phyloP scores from a whole-genome alignment of 2,113 vertebrate species.

The Oryzias celebensis region DNA sequence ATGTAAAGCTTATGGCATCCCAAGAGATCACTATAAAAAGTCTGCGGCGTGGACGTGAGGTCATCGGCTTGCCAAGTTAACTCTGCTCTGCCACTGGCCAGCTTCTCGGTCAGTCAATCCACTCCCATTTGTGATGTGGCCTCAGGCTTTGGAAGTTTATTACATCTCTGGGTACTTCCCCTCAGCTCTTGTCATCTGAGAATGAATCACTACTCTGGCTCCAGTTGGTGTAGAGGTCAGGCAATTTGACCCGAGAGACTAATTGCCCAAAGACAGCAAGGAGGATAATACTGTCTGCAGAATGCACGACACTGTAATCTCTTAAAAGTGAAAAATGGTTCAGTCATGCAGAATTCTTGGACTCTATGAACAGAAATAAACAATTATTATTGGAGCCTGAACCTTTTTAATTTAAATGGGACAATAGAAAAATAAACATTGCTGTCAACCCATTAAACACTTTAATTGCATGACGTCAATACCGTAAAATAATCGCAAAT shows the following conservation, averaged over 20 bases:
- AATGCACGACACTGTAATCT: slow-evolving; percentile 34
- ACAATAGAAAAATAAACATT: too few species aligned
- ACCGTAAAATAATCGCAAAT: too few species aligned
- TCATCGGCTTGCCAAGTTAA: slow-evolving; percentile 46
- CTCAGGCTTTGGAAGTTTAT: slow-evolving; percentile 58
- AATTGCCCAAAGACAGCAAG: slow-evolving; percentile 49
- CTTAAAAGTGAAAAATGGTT: slow-evolving; percentile 39
- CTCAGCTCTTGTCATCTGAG: slow-evolving; percentile 39
- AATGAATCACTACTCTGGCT: slow-evolving; percentile 60
- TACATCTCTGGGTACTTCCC: slow-evolving; percentile 41
- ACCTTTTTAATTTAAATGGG: too few species aligned
- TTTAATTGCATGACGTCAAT: too few species aligned
- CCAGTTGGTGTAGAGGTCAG: slow-evolving; percentile 41
- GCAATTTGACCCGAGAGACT: slow-evolving; percentile 52
- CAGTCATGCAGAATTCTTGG: slow-evolving; percentile 41
- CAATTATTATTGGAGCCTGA: too few species aligned
- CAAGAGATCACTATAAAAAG: slow-evolving; percentile 17
- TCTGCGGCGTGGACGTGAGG: slow-evolving; percentile 52
- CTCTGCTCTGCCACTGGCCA: slow-evolving; percentile 46
- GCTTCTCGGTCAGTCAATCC: slow-evolving; percentile 54
- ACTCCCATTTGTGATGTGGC: slow-evolving; percentile 27
- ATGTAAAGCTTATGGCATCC: slow-evolving; percentile 24
- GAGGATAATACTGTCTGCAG: slow-evolving; percentile 41
- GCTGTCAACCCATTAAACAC: too few species aligned
- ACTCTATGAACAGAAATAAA: slow-evolving; percentile 9